These are phyloP conservation scores for Taphrorychus bicolor DNA, from an alignment of 2,888 invertebrate genomes.

Conservation along the genomic window DNA sequence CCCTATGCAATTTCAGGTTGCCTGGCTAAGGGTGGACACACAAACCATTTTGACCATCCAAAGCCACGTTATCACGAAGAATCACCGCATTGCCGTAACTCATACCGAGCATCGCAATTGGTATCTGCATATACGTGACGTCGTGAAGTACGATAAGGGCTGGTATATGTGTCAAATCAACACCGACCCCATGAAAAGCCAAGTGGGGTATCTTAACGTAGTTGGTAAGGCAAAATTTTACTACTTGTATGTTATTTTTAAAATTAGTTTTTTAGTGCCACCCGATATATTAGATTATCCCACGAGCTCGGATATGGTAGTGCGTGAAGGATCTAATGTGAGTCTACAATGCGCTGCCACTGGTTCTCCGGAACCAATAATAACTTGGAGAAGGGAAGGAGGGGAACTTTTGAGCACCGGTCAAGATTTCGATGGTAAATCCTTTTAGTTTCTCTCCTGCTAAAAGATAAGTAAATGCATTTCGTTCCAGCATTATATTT, in stretches of 20 bases:
- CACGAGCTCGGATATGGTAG: constrained; percentile 85
- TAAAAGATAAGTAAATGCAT: background rate
- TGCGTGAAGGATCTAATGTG: constrained; percentile 85
- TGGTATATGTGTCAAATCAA: constrained; percentile 96
- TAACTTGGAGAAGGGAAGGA: constrained; percentile 87
- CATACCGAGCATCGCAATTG: constrained; percentile 86
- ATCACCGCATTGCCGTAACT: constrained; percentile 82
- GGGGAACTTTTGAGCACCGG: constrained; percentile 61
- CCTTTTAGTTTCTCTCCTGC: too few relatives aligned
- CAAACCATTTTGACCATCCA: constrained; percentile 92
- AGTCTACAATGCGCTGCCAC: constrained; percentile 86
- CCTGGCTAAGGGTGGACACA: constrained; percentile 88
- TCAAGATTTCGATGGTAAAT: background rate
- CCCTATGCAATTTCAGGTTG: constrained; percentile 66
- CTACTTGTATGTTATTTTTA: background rate
- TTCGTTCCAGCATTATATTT: constrained; percentile 66
- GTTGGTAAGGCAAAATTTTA: constrained; percentile 71
- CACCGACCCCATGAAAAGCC: constrained; percentile 81
- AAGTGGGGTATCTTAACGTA: constrained; percentile 85
- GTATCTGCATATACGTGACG: constrained; percentile 86
- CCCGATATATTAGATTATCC: constrained; percentile 86
- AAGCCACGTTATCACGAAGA: constrained; percentile 88
- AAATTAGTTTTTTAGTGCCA: constrained; percentile 68
- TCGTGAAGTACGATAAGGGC: constrained; percentile 82
- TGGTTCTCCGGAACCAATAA: constrained; percentile 86